Conservation (phyloP, 2,113 vertebrate genomes). For the Alethe diademata region DNA sequence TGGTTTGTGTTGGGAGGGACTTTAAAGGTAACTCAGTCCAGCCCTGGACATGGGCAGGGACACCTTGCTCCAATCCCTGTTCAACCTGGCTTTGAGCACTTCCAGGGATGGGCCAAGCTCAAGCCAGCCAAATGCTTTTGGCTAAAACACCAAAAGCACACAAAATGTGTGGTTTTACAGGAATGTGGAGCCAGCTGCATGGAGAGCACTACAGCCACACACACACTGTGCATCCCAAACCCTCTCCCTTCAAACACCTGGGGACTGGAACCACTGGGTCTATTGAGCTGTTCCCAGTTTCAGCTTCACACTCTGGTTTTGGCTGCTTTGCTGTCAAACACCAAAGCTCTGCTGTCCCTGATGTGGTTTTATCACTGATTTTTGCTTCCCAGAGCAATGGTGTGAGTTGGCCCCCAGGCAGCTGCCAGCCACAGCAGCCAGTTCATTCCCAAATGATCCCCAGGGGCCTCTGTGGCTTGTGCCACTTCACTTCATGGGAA, state of each 20-base stretch:
- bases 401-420: fast-evolving
- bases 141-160: background rate
- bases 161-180: fast-evolving
- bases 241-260: background rate
- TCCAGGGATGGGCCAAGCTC: background rate
- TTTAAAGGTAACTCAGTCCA: background rate
- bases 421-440: background rate
- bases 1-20: background rate
- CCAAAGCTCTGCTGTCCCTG: background rate
- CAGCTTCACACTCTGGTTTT: background rate
- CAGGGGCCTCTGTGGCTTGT: background rate
- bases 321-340: background rate
- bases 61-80: background rate
- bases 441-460: background rate
- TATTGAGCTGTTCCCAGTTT: background rate
- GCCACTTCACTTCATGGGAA: background rate
- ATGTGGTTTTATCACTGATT: background rate
- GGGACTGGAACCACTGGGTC: background rate
- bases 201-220: background rate
- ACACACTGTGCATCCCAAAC: fast-evolving
- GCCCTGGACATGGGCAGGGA: background rate
- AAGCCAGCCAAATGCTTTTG: background rate
- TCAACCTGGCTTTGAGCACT: background rate
- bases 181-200: background rate
- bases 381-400: background rate